Evolutionary conservation across 2,797 vertebrate genomes (phyloP).

Genomic region (Acridotheres tristis): DNA sequence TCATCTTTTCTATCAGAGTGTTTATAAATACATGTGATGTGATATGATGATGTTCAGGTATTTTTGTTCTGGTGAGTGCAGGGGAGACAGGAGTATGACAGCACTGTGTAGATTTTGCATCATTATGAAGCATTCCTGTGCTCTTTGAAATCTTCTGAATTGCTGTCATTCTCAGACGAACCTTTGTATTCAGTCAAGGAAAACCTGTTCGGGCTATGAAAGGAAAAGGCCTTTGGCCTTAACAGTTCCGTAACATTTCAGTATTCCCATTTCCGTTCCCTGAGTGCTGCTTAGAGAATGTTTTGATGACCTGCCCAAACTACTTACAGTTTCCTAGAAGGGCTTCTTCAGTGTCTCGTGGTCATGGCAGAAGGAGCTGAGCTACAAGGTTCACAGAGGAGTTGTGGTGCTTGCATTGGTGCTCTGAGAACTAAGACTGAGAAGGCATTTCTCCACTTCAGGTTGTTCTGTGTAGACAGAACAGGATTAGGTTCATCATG

Average conservation of each 20-base stretch:
- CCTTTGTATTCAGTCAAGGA: neutral
- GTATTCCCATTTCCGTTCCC: neutral
- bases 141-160: neutral
- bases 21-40: neutral
- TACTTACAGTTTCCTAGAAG: neutral
- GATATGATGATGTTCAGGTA: neutral
- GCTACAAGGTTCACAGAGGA: rapidly evolving
- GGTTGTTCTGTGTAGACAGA: neutral
- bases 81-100: neutral
- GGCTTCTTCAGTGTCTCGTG: neutral
- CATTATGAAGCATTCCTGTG: neutral
- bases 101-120: neutral
- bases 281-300: neutral
- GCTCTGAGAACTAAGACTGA: rapidly evolving
- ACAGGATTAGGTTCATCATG: neutral
- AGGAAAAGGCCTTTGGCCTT: neutral
- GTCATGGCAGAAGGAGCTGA: neutral
- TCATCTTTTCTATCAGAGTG: neutral
- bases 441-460: neutral
- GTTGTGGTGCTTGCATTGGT: rapidly evolving
- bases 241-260: neutral
- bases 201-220: neutral
- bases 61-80: neutral
- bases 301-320: neutral
- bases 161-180: neutral